Evolutionary conservation across 2,888 invertebrate species (phyloP).

Genomic region (Agonopterix alstromeriana): DNA sequence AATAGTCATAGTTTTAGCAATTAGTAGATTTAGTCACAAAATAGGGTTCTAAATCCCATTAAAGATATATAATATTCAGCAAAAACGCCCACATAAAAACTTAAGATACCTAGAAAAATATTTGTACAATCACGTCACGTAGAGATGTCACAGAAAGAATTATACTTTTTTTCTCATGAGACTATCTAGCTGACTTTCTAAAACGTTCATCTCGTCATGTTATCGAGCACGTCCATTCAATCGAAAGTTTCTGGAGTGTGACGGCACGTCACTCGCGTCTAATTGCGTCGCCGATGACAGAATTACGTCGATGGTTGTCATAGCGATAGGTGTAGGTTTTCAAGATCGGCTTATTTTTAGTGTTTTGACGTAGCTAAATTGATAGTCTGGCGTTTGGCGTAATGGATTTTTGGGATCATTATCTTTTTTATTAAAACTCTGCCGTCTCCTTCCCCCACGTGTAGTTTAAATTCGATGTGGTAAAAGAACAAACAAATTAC

Average conservation of each 20-base stretch:
- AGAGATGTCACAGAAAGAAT: slow-evolving; percentile 5
- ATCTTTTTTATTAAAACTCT: neutral
- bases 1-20: too few relatives aligned
- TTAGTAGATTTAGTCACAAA: too few relatives aligned
- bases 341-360: slow-evolving; percentile 32
- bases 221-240: slow-evolving; percentile 7
- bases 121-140: slow-evolving; percentile 1
- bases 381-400: slow-evolving; percentile 5
- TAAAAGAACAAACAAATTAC: too few relatives aligned
- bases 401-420: neutral
- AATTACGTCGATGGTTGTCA: slow-evolving; percentile 47
- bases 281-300: slow-evolving; percentile 51
- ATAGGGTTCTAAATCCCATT: too few relatives aligned
- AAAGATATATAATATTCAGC: too few relatives aligned
- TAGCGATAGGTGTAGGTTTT: slow-evolving; percentile 23
- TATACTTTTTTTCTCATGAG: neutral
- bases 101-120: slow-evolving; percentile 1
- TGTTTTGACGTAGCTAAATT: slow-evolving; percentile 36
- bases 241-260: slow-evolving; percentile 23
- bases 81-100: too few relatives aligned
- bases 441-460: too few relatives aligned
- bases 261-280: slow-evolving; percentile 31
- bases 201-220: slow-evolving; percentile 6
- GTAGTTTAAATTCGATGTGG: too few relatives aligned
- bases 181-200: slow-evolving; percentile 6